Percentiles rank a stretch among this genome's conserved stretches.
Conservation (phyloP, 2,888 invertebrate species). For the Acronicta aceris region DNA sequence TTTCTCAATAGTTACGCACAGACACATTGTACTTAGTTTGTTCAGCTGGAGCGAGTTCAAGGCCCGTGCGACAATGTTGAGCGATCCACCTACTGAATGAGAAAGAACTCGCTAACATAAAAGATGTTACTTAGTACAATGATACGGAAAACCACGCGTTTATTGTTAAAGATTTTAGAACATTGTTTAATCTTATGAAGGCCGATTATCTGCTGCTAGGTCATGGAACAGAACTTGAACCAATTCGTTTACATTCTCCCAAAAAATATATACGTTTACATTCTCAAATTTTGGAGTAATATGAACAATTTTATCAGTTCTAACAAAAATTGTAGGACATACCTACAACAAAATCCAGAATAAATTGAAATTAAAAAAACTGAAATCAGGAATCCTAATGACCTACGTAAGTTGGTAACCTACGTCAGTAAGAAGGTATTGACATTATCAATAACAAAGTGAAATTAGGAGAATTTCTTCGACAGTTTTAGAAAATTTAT, state of each 20-base stretch:
- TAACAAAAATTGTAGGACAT: too few relatives aligned
- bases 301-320: too few relatives aligned
- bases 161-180: conserved; percentile 14
- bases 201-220: conserved; percentile 17
- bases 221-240: conserved; percentile 7
- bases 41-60: conserved; percentile 83
- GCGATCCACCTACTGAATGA: conserved; percentile 60
- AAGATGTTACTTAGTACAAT: conserved; percentile 51
- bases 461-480: too few relatives aligned
- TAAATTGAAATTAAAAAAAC: too few relatives aligned
- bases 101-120: conserved; percentile 63
- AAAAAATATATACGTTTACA: too few relatives aligned
- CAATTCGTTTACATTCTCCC: not conserved
- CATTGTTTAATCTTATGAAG: conserved; percentile 25
- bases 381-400: too few relatives aligned
- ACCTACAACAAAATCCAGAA: too few relatives aligned
- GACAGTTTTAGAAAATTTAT: too few relatives aligned
- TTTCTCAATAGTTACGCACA: conserved; percentile 59
- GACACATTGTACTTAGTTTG: conserved; percentile 69
- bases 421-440: too few relatives aligned
- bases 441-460: too few relatives aligned
- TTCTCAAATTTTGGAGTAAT: too few relatives aligned
- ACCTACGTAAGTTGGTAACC: too few relatives aligned
- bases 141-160: conserved; percentile 38
- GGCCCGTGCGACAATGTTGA: conserved; percentile 74